Conservation (phyloP, 2,113 vertebrate genomes). For the Capricornis sumatraensis region DNA sequence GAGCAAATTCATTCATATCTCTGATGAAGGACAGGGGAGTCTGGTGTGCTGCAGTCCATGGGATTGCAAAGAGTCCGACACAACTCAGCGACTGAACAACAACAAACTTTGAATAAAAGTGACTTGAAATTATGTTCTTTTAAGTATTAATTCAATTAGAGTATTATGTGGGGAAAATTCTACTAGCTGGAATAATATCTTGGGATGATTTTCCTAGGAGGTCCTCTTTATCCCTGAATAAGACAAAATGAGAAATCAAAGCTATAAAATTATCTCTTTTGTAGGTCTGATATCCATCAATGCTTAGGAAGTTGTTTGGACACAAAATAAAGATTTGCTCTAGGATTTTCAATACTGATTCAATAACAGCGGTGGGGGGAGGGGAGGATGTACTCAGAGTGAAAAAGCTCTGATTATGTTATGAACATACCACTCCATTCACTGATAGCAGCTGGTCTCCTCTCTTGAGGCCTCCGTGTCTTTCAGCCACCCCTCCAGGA, state of each 20-base stretch:
- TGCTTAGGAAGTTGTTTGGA: not conserved
- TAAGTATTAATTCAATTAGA: not conserved
- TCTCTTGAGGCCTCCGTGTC: conserved; percentile 96
- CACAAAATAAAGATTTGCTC: conserved; percentile 6
- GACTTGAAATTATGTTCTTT: not conserved
- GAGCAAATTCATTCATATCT: not conserved
- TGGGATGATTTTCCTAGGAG: not conserved
- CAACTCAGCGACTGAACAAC: not conserved
- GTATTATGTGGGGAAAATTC: not conserved
- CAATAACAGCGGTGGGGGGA: fast-evolving
- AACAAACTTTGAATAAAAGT: not conserved
- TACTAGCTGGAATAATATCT: not conserved
- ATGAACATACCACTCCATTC: conserved; percentile 94
- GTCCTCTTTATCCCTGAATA: not conserved
- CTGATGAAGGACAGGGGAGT: not conserved
- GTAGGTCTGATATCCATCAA: not conserved
- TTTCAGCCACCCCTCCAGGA: conserved; percentile 96
- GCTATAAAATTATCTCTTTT: conserved; percentile 4
- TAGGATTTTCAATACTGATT: not conserved
- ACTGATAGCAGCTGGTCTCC: conserved; percentile 99
- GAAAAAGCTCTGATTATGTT: conserved; percentile 20
- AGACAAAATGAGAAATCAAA: not conserved
- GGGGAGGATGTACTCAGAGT: not conserved
- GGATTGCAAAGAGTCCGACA: not conserved
- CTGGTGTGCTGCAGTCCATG: not conserved